Conservation (phyloP, 2,797 vertebrate species). For the Lerista edwardsae region DNA sequence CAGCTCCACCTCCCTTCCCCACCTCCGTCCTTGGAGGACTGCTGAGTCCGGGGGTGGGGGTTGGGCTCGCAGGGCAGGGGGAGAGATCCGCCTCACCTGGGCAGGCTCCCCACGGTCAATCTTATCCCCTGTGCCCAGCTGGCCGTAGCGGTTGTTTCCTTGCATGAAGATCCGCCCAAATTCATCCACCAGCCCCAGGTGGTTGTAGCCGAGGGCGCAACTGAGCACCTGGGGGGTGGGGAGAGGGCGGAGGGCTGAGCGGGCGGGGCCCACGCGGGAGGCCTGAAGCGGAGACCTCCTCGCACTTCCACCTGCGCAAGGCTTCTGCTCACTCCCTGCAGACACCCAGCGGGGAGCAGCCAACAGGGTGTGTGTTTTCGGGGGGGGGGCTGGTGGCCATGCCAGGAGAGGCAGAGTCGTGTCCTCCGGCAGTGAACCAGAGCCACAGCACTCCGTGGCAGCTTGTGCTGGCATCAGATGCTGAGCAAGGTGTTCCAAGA, state of each 20-base stretch:
- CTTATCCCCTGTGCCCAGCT: slow-evolving; percentile 80
- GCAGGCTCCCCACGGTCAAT: slow-evolving; percentile 77
- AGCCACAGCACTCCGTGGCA: too few species aligned
- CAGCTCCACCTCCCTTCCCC: not conserved
- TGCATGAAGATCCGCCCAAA: slow-evolving; percentile 79
- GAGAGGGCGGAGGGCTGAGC: not conserved
- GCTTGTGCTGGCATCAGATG: too few species aligned
- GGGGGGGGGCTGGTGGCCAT: too few species aligned
- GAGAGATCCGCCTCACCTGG: slow-evolving; percentile 54
- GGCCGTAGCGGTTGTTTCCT: slow-evolving; percentile 77
- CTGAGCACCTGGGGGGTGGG: slow-evolving; percentile 63
- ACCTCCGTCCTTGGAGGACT: too few species aligned
- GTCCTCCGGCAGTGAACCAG: too few species aligned
- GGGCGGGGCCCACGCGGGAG: not conserved
- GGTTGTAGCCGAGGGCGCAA: slow-evolving; percentile 76
- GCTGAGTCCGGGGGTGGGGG: too few species aligned
- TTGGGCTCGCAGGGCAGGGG: not conserved
- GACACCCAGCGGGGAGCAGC: too few species aligned
- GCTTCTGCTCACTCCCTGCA: not conserved
- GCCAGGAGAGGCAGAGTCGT: too few species aligned
- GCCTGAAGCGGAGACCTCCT: too few species aligned
- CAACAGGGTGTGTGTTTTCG: too few species aligned
- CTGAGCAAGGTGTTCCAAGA: too few species aligned
- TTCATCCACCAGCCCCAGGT: slow-evolving; percentile 76
- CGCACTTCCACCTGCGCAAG: too few species aligned